Base-by-base conservation (phyloP, 2,113 vertebrate species). In the Xiphias gladius region DNA sequence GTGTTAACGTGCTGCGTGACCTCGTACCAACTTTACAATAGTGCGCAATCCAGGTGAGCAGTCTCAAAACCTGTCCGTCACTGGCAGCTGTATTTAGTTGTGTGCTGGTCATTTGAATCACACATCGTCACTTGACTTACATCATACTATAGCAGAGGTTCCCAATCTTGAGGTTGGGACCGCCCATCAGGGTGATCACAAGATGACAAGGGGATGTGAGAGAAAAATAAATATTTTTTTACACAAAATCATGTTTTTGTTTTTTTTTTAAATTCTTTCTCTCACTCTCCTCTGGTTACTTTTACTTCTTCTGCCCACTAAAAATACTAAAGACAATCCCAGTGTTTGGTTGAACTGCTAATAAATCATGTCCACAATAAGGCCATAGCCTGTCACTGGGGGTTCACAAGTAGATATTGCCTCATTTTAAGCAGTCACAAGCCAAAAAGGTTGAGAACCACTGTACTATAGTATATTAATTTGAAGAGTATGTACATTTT, bases 51-150 rank as follows among this genome's bases (percentile, higher is more conserved):
- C 76, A 88, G 69, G 70, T 81, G 70, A 81, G 63, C 65, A 80
- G 77, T 77, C 46, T 58, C 20, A 73, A 48, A 76, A 80, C 58
- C 73, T 83, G 79, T 59, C 73, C 71, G 16, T 79, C 79, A 70
- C 43, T 37, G 66, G 20, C n/a, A 41, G 43, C 39, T 82, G 58
- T 5, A 32, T 43, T 43, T 28, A 39, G 55, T 7, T 6, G 16
- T 54, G 39, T 24, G 58, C 30, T 77, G 61, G 64, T 72, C 32
- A 26, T 79, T 28, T 55, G 4, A 65, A 59, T 61, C 37, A 46
- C 57, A 79, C 22, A 16, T 75, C 24, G 14, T 73, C 64, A 78
- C 46, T 39, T 22, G n/a, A 11, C 52, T 30, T 5, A 67, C 12
- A 59, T 28, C 20, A 43, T 30, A 54, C 11, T 35, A 12, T 13